Evolutionary conservation across 2,113 vertebrate genomes (phyloP).

Genomic region (Coptodon rendalli): DNA sequence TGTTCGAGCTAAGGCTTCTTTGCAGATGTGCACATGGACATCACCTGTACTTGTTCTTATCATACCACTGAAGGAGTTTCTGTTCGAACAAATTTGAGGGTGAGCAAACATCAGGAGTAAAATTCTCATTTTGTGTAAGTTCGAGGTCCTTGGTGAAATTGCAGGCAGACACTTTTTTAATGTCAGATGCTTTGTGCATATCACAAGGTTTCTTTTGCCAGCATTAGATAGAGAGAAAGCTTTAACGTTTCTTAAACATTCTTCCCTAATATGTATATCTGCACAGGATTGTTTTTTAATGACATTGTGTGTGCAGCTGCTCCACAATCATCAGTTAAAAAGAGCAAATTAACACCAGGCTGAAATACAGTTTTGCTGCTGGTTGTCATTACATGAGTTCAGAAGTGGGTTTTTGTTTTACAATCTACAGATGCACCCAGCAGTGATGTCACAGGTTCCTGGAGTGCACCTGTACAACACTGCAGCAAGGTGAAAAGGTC

Average conservation of each 20-base stretch:
- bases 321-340: neutral
- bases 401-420: accelerated
- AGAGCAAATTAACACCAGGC: neutral
- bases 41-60: neutral
- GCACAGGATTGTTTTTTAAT: neutral
- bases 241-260: neutral
- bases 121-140: neutral
- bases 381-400: neutral
- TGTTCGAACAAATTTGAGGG: neutral
- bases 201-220: neutral
- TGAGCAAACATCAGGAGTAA: neutral
- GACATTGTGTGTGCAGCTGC: neutral
- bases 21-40: neutral
- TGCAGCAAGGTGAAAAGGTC: neutral
- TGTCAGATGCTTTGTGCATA: neutral
- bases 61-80: neutral
- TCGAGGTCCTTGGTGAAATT: neutral
- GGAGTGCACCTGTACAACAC: neutral
- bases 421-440: neutral
- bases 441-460: neutral
- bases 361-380: neutral
- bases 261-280: neutral
- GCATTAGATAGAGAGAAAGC: neutral
- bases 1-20: neutral
- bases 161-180: neutral